A percentile compares a stretch with the other conserved stretches of the same genome.
Conservation (phyloP, 2,797 vertebrate genomes). For the Dicrostonyx torquatus region DNA sequence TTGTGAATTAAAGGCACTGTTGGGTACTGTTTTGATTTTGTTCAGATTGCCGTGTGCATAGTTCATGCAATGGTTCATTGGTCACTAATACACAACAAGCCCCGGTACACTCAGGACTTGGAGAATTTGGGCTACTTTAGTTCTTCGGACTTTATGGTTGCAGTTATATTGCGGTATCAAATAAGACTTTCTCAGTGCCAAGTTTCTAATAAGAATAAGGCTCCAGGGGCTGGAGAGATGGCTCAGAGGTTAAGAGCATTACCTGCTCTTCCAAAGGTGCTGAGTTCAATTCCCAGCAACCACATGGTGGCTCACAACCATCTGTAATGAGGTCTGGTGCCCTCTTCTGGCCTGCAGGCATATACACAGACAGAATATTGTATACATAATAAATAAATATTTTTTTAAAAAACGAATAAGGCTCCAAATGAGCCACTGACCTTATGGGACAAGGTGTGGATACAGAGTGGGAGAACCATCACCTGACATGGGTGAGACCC, state of each 20-base stretch:
- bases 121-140: not conserved
- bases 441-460: not conserved
- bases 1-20: not conserved
- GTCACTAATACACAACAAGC: not conserved
- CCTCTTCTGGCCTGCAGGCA: too few species aligned
- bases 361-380: too few species aligned
- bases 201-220: not conserved
- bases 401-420: too few species aligned
- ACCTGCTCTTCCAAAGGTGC: too few species aligned
- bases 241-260: too few species aligned
- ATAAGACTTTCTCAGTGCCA: not conserved
- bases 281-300: too few species aligned
- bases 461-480: not conserved
- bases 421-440: not conserved
- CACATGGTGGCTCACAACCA: too few species aligned
- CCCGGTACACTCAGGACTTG: not conserved
- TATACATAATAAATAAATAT: too few species aligned
- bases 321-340: too few species aligned
- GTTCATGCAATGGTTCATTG: not conserved
- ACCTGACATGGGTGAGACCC: not conserved
- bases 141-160: not conserved
- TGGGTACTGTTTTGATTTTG: not conserved
- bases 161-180: not conserved
- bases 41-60: not conserved
- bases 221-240: too few species aligned